Evolutionary conservation across 2,888 invertebrate species (phyloP).

Genomic region (Fragum sueziense): DNA sequence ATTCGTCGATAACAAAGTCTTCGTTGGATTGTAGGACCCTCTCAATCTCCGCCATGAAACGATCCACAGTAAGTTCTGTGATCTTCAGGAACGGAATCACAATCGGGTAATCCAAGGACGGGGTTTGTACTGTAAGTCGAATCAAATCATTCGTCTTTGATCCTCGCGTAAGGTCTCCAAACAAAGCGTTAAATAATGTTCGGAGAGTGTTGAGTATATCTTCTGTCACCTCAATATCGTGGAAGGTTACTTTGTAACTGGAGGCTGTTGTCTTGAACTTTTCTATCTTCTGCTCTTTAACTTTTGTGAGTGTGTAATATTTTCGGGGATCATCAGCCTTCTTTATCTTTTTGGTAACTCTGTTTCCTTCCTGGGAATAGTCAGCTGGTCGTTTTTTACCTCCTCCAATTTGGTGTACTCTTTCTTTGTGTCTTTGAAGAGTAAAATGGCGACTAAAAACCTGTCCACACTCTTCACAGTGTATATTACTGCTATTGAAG

Average conservation of each 20-base stretch:
- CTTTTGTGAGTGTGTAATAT: conserved; percentile 15
- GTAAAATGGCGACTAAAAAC: conserved; percentile 8
- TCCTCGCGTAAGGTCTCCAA: conserved; percentile 32
- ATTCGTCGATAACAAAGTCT: conserved; percentile 34
- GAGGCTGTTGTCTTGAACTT: conserved; percentile 34
- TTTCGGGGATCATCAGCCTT: conserved; percentile 13
- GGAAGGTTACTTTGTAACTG: conserved; percentile 36
- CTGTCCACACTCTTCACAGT: conserved; percentile 27
- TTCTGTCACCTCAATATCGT: conserved; percentile 35
- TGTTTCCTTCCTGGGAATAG: background rate
- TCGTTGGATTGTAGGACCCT: conserved; percentile 30
- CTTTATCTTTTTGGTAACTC: background rate
- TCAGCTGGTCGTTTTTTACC: conserved; percentile 1
- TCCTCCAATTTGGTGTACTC: conserved; percentile 25
- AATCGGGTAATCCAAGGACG: conserved; percentile 43
- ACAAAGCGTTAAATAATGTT: conserved; percentile 24
- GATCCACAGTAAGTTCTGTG: conserved; percentile 10
- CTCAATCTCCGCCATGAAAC: conserved; percentile 37
- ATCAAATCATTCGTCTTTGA: conserved; percentile 32
- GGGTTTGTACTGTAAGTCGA: conserved; percentile 33
- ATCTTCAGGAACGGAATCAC: conserved; percentile 18
- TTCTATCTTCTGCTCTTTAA: conserved; percentile 28
- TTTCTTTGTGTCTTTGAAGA: conserved; percentile 7
- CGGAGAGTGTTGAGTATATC: conserved; percentile 22
- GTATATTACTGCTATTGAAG: background rate